Conservation (phyloP, 2,113 vertebrate genomes). For the Marmota flaviventris region DNA sequence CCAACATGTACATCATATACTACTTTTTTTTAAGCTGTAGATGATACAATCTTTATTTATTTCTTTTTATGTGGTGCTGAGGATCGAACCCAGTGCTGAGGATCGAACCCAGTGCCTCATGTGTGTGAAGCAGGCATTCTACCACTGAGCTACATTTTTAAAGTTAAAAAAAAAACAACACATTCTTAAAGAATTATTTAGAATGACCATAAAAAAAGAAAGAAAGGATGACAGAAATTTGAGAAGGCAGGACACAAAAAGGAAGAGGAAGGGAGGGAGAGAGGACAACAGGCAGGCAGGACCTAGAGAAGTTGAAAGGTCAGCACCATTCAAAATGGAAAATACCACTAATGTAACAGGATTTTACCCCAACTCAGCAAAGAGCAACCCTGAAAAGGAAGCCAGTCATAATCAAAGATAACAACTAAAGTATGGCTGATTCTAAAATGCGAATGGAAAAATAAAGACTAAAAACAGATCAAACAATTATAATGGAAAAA, state of each 20-base stretch:
- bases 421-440: neutral
- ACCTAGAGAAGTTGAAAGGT: neutral
- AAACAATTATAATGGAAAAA: constrained; percentile 6
- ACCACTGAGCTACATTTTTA: too few relatives aligned
- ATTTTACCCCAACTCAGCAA: neutral
- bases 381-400: neutral
- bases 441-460: constrained; percentile 15
- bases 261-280: neutral
- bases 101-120: too few relatives aligned
- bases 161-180: neutral
- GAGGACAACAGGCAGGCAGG: neutral
- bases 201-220: neutral
- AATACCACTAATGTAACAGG: neutral
- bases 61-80: too few relatives aligned
- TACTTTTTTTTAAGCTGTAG: too few relatives aligned
- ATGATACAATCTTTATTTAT: too few relatives aligned
- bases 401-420: neutral
- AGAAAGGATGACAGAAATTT: neutral
- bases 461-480: constrained; percentile 2
- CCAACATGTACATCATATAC: neutral
- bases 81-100: too few relatives aligned
- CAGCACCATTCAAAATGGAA: neutral
- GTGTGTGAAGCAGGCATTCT: too few relatives aligned
- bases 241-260: neutral
- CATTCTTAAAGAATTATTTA: neutral